Evolutionary conservation across 2,113 vertebrate species (phyloP), one percentile per base, ranked within the genome.

Genomic region (Vulpes lagopus): DNA sequence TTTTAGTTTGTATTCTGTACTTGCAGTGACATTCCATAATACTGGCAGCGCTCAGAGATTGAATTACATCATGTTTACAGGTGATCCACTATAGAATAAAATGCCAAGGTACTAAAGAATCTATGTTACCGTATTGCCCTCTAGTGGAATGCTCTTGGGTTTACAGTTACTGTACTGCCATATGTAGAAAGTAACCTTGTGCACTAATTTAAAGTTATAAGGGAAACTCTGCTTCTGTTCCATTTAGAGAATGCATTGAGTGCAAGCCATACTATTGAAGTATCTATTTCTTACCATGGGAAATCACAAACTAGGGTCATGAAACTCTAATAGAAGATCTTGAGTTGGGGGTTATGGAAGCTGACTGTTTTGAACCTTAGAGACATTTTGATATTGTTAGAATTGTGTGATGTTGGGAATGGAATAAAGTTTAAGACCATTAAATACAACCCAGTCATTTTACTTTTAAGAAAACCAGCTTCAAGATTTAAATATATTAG

Each of bases 41-140:
- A 49, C 20, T 69, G 67, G 76, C 16, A 3, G 30, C 11, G 6
- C 25, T 82, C 60, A 94, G 79, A 25, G 30, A 51, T 17, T 55
- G 30, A 20, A 32, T 51, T 81, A 19, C 71, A 14, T 49, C 11
- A 22, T 38, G 53, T 51, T 20, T 12, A 35, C 43, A 30, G 35
- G 43, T 27, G 43, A 57, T 76, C 22, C 64, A 30, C 38, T 20
- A 1, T 9, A 64, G 10, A 30, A 86, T 69, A 30, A 94, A 94
- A 96, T 62, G 10, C 0, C 14, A 15, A 74, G 27, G 19, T 88
- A 79, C 27, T 4, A 19, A 74, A 71, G 27, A 27, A 65, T 69
- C 67, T 57, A 49, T 80, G 67, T 94, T 90, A 10, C 17, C 79
- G n/a, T 89, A 22, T 25, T 97, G 90, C 96, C 92, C 93, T 96